Evolutionary conservation across 1,140 invertebrate genomes (phyloP), one percentile per base, ranked within the genome.

Genomic region (Hylaeus anthracinus): DNA sequence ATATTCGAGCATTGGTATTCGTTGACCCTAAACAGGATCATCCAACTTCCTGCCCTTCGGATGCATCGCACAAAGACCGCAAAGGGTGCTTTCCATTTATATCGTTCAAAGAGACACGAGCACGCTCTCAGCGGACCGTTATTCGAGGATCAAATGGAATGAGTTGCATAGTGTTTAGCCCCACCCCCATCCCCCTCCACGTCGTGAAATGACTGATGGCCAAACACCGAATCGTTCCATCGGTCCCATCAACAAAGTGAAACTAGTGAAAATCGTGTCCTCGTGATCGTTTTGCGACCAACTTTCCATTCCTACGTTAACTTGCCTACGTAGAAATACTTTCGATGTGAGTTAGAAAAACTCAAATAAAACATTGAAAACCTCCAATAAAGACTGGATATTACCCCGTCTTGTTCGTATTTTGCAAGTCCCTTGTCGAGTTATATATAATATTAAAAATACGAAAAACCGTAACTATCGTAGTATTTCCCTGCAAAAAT

Each of bases 71-170:
- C 77, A 79, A 73, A 72, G 77, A 65, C 61, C 70, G 77, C 77
- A 79, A 73, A 79, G 70, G 77, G 70, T 39, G 41, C 70, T 79
- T 65, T 41, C 77, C 70, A 79, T 79, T 79, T 79, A 73, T 79
- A 79, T 72, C 77, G 70, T 73, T 79, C 70, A 79, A 79, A 79
- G 77, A 56, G 70, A 64, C 60, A 73, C 41, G 64, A 15, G 48
- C 70, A 8, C 64, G 39, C n/a, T 48, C 51, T 15, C 65, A 53
- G 10, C 45, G 45, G 12, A 15, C 60, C 61, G 77, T 72, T 79
- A 79, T 79, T 79, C 70, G 70, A n/a, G 69, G 14, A 72, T 79
- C 61, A 79, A 79, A 79, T 79, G 77, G 77, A 73, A 73, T 65
- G 76, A 79, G 69, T 72, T 64, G 77, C 56, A 73, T 58, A 61